Percentiles rank a stretch among this genome's conserved stretches.
phyloP scores from a whole-genome alignment of 2,797 vertebrate species.

The Tapirus indicus region DNA sequence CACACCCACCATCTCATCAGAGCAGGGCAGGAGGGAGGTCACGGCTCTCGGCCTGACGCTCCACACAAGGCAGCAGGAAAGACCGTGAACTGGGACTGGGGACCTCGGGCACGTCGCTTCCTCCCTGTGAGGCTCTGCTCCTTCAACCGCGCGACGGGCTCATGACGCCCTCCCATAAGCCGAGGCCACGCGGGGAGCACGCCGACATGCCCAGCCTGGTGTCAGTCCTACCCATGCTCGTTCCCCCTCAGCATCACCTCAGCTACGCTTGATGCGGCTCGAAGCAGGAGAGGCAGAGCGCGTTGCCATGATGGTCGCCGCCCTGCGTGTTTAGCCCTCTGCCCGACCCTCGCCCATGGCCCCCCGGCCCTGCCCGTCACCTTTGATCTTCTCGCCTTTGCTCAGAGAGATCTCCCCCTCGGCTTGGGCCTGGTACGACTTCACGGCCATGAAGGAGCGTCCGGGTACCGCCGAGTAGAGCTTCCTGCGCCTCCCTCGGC shows the following conservation, averaged over 20 bases:
- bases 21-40: neutral
- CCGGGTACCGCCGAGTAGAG: constrained; percentile 96
- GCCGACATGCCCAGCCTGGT: rapidly evolving
- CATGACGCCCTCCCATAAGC: neutral
- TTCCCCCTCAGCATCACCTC: neutral
- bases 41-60: rapidly evolving
- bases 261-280: neutral
- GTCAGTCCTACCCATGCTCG: neutral
- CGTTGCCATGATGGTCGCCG: neutral
- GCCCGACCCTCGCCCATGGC: neutral
- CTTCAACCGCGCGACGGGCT: neutral
- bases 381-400: constrained; percentile 97
- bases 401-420: constrained; percentile 95
- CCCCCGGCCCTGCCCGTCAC: constrained; percentile 80
- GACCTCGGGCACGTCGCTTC: neutral
- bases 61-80: neutral
- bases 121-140: neutral
- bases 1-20: neutral
- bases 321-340: rapidly evolving
- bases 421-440: constrained; percentile 94
- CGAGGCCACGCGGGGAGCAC: rapidly evolving
- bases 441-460: constrained; percentile 94
- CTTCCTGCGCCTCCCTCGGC: constrained; percentile 88
- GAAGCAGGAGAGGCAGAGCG: too few relatives aligned
- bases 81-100: neutral